Evolutionary conservation across 2,888 invertebrate species (phyloP).

Genomic region (Caenorhabditis wallacei): DNA sequence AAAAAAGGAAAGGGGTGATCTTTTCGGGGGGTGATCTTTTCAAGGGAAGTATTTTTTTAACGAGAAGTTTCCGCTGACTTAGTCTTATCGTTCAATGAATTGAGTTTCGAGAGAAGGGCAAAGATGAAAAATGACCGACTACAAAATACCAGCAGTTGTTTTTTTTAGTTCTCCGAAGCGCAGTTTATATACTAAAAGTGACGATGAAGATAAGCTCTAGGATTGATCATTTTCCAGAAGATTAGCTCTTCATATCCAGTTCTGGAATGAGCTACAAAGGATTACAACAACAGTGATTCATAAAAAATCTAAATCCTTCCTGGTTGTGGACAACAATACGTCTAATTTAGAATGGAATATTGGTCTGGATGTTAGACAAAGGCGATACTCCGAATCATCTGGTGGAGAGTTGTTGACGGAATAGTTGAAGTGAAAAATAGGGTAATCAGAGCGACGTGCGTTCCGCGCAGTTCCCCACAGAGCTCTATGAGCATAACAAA

Average conservation of each 20-base stretch:
- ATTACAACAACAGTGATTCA: not conserved
- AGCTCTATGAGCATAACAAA: not conserved
- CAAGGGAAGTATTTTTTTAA: constrained; percentile 13
- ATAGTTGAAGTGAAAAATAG: not conserved
- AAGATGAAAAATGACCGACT: constrained; percentile 44
- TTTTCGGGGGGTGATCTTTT: constrained; percentile 9
- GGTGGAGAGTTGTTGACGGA: too few species aligned
- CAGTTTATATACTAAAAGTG: not conserved
- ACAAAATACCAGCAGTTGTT: constrained; percentile 6
- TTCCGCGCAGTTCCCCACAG: not conserved
- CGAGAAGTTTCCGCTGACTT: constrained; percentile 37
- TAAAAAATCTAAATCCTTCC: not conserved
- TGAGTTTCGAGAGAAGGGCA: constrained; percentile 31
- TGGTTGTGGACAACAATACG: not conserved
- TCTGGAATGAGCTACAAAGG: not conserved
- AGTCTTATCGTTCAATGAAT: constrained; percentile 28
- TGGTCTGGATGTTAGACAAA: too few species aligned
- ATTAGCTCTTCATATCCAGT: not conserved
- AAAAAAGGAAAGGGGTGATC: constrained; percentile 10
- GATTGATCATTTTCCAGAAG: not conserved
- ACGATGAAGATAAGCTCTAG: not conserved
- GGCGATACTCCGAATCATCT: too few species aligned
- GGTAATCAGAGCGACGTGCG: not conserved
- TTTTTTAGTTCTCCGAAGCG: not conserved
- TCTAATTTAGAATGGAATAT: not conserved